Evolutionary conservation across 2,797 vertebrate genomes (phyloP).

Genomic region (Propithecus perrieri): DNA sequence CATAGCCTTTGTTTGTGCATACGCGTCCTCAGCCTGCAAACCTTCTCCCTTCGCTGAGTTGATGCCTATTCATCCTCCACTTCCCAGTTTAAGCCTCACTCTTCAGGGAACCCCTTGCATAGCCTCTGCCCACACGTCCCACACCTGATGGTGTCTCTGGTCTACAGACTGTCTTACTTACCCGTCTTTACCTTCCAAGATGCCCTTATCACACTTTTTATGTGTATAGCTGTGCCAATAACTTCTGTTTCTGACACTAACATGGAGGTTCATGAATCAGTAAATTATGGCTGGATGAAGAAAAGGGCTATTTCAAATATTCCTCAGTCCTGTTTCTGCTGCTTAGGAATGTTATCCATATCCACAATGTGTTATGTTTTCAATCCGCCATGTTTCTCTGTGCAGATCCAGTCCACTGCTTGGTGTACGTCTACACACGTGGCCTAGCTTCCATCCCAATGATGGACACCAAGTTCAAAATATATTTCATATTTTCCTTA

Average conservation of each 20-base stretch:
- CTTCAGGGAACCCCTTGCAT: no score
- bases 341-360: accelerated
- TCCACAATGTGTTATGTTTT: background rate
- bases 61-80: background rate
- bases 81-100: background rate
- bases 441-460: background rate
- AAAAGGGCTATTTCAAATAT: background rate
- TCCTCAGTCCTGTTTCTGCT: background rate
- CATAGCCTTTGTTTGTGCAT: no score
- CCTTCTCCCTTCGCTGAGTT: accelerated
- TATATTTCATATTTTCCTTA: background rate
- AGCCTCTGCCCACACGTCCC: background rate
- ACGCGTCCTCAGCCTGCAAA: accelerated
- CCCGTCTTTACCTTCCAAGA: background rate
- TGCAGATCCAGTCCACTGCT: background rate
- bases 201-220: accelerated
- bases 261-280: background rate
- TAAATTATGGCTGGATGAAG: background rate
- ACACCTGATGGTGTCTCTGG: background rate
- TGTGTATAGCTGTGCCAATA: background rate
- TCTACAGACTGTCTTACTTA: background rate
- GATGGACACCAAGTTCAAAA: background rate
- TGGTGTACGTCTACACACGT: accelerated
- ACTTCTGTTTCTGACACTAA: background rate
- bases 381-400: accelerated